phyloP scores from a whole-genome alignment of 1,140 invertebrate genomes.

The Panonychus citri region DNA sequence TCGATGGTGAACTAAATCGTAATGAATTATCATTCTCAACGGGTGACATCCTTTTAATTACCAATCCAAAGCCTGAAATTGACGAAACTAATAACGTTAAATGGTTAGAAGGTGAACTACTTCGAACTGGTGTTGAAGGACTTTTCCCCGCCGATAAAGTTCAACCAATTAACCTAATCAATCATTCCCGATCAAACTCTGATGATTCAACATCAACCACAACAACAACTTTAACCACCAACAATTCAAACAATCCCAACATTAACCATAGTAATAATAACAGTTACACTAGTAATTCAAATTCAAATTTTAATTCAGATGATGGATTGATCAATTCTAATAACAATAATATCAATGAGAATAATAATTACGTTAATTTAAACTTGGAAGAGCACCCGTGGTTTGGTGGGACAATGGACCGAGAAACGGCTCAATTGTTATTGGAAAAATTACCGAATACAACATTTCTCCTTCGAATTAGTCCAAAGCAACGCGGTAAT shows the following conservation, averaged over 20 bases:
- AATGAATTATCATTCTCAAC: conserved; percentile 13
- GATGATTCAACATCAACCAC: too few species aligned
- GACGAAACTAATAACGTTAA: neutral
- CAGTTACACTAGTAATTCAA: neutral
- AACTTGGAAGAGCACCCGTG: conserved; percentile 21
- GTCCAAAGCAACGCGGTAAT: conserved; percentile 29
- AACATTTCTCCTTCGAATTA: conserved; percentile 62
- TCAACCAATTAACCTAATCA: neutral
- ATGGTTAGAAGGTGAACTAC: conserved; percentile 13
- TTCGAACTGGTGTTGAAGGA: conserved; percentile 16
- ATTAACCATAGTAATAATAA: neutral
- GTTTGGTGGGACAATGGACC: conserved; percentile 20
- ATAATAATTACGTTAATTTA: conserved; percentile 30
- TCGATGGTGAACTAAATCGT: neutral
- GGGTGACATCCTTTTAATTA: conserved; percentile 15
- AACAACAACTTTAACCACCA: too few species aligned
- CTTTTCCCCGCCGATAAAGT: conserved; percentile 16
- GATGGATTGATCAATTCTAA: neutral
- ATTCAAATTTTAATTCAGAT: too few species aligned
- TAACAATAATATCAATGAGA: conserved; percentile 22
- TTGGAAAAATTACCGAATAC: conserved; percentile 55
- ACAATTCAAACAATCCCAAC: too few species aligned
- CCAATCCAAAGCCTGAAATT: conserved; percentile 11
- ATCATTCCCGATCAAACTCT: neutral
- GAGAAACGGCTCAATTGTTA: conserved; percentile 48